phyloP scores from a whole-genome alignment of 2,113 vertebrate genomes.

The Nycticebus coucang region DNA sequence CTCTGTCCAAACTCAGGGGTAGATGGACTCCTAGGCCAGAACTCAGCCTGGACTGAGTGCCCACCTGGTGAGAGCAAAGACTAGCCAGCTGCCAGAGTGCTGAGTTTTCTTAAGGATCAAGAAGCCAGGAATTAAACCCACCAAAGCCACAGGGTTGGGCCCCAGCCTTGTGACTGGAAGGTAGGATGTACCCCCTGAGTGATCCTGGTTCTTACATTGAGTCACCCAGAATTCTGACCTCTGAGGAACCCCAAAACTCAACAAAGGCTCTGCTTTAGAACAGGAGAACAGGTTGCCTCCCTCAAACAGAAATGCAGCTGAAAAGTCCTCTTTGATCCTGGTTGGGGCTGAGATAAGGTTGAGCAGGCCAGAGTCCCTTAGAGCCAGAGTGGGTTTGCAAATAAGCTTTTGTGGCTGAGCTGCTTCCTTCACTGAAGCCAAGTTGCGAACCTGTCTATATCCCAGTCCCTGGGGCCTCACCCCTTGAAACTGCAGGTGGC shows the following conservation, averaged over 20 bases:
- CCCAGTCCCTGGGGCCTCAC: background rate
- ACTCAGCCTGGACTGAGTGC: background rate
- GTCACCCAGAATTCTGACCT: background rate
- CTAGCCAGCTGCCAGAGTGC: background rate
- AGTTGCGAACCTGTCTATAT: background rate
- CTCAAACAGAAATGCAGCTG: background rate
- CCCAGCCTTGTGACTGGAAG: background rate
- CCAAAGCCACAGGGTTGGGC: background rate
- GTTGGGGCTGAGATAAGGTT: conserved; percentile 24
- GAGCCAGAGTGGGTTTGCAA: background rate
- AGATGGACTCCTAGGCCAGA: background rate
- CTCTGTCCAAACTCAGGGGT: background rate
- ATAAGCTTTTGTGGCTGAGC: background rate
- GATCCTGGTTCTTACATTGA: background rate
- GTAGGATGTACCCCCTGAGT: background rate
- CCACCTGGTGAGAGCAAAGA: background rate
- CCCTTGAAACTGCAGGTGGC: conserved; percentile 48
- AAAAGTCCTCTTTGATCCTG: conserved; percentile 9
- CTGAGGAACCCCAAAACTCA: background rate
- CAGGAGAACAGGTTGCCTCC: background rate
- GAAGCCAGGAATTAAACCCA: background rate
- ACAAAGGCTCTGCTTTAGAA: background rate
- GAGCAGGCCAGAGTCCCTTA: conserved; percentile 52
- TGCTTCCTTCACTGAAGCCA: background rate
- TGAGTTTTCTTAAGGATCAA: background rate